These are phyloP conservation scores for Odontothrips loti DNA, from an alignment of 2,888 invertebrate species.

Conservation along the genomic window DNA sequence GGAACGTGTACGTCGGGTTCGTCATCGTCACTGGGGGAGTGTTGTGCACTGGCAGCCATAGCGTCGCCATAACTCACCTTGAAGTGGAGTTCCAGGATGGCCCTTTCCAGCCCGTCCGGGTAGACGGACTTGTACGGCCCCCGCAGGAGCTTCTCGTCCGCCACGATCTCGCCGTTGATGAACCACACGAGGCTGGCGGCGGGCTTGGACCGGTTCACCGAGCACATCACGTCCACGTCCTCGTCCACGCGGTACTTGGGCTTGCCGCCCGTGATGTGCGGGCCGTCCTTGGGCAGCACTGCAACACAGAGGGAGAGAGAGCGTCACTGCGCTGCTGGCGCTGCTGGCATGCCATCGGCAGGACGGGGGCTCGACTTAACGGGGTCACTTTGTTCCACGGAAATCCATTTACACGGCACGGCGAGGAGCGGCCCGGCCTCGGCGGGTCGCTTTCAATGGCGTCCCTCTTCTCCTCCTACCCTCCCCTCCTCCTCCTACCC, in stretches of 20 bases:
- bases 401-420: too few species aligned
- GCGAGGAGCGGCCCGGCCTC: too few species aligned
- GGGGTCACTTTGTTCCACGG: too few species aligned
- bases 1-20: background rate
- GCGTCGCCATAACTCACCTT: slow-evolving; percentile 58
- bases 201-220: slow-evolving; percentile 75
- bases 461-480: too few species aligned
- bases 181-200: slow-evolving; percentile 81
- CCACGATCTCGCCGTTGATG: slow-evolving; percentile 66
- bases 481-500: too few species aligned
- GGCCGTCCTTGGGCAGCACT: slow-evolving; percentile 78
- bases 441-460: too few species aligned
- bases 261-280: slow-evolving; percentile 72
- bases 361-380: too few species aligned
- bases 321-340: too few species aligned
- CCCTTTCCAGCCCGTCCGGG: slow-evolving; percentile 61
- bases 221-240: slow-evolving; percentile 77
- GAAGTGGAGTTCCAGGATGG: slow-evolving; percentile 71
- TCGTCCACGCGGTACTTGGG: slow-evolving; percentile 79
- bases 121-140: slow-evolving; percentile 12
- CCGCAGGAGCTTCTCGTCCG: background rate
- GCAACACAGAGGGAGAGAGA: slow-evolving; percentile 36
- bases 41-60: background rate
- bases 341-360: too few species aligned
- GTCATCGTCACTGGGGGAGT: background rate